Evolutionary conservation across 2,113 vertebrate species (phyloP).

Genomic region (Capreolus pygargus): DNA sequence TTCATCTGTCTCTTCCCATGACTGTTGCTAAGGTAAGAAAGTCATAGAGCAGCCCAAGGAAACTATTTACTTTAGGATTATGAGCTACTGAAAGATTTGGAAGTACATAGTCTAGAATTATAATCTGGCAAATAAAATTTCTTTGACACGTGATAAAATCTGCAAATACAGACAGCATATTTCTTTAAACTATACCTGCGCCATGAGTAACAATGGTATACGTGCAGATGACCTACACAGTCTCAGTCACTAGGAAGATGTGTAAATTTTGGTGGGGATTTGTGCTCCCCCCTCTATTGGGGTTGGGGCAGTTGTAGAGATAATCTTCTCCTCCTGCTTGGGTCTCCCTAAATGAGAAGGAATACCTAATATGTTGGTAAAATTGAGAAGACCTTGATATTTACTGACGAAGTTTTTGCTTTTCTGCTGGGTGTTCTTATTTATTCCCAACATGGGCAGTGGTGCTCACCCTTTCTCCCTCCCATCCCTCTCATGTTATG

Average conservation of each 20-base stretch:
- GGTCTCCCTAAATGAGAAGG: not conserved
- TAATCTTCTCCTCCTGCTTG: not conserved
- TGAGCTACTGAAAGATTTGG: not conserved
- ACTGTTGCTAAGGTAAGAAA: not conserved
- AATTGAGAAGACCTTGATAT: not conserved
- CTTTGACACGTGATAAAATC: not conserved
- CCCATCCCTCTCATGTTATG: not conserved
- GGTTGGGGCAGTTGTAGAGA: not conserved
- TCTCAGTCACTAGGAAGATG: not conserved
- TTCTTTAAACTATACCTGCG: not conserved
- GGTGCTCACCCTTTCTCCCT: not conserved
- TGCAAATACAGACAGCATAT: not conserved
- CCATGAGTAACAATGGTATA: not conserved
- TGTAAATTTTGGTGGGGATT: not conserved
- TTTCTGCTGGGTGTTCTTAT: not conserved
- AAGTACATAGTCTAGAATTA: not conserved
- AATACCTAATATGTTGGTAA: not conserved
- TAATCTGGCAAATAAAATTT: not conserved
- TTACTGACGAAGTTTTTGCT: not conserved
- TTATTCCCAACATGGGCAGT: not conserved
- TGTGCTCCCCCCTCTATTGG: not conserved
- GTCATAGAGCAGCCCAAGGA: not conserved
- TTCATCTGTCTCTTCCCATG: not conserved
- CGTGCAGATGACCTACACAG: not conserved
- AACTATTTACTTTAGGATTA: not conserved